Percentiles rank a stretch among this genome's conserved stretches.
Conservation (phyloP, 2,113 vertebrate genomes). For the Serilophus lunatus region DNA sequence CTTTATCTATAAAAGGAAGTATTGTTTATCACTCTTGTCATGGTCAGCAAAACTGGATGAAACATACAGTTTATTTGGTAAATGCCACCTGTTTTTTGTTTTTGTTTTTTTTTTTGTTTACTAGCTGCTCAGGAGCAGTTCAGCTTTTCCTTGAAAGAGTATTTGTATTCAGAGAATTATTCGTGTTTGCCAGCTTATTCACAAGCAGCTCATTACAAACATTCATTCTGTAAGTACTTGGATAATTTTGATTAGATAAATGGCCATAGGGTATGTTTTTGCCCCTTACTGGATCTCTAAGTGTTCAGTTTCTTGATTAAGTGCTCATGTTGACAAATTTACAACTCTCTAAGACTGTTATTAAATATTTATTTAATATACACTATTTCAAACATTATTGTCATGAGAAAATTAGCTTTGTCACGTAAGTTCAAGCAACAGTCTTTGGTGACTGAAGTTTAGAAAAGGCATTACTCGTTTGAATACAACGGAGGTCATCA, state of each 20-base stretch:
- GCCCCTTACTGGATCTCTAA: neutral
- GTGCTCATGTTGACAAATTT: conserved; percentile 27
- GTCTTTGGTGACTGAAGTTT: neutral
- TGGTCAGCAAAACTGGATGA: neutral
- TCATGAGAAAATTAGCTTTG: conserved; percentile 27
- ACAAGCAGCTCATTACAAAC: conserved; percentile 33
- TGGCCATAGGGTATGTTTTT: conserved; percentile 16
- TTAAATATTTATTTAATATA: conserved; percentile 33
- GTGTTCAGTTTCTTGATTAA: conserved; percentile 36
- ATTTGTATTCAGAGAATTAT: conserved; percentile 38
- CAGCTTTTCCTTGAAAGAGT: conserved; percentile 37
- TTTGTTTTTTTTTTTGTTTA: conserved; percentile 23
- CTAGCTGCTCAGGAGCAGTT: neutral
- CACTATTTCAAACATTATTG: neutral
- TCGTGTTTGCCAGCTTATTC: conserved; percentile 7
- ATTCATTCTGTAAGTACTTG: conserved; percentile 3
- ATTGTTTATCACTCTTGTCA: neutral
- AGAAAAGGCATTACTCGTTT: neutral
- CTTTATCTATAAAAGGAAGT: neutral
- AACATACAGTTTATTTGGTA: conserved; percentile 19
- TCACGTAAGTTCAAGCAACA: neutral
- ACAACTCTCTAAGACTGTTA: neutral
- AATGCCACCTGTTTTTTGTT: conserved; percentile 38
- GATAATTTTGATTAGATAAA: conserved; percentile 63
- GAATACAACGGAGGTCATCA: neutral